Evolutionary conservation across 2,797 vertebrate genomes (phyloP), one percentile per base, ranked within the genome.

Genomic region (Apodemus agrarius): DNA sequence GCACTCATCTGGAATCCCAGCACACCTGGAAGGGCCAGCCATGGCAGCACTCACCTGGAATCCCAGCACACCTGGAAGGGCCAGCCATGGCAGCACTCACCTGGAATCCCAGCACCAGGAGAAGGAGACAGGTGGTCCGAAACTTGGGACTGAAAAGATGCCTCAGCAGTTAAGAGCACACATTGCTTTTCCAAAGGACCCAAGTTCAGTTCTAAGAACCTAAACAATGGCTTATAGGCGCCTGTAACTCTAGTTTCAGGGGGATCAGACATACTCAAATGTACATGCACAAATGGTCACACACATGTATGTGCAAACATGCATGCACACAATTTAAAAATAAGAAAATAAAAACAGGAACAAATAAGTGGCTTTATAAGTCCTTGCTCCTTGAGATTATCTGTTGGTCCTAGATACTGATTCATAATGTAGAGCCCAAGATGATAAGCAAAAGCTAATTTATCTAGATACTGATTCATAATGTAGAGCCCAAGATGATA

Each of bases 401-500:
- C 54, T 86, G 3, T 79, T 91, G 34, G 11, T 52, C 46, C 61
- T 31, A 43, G 57, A 49, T 8, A 93, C 12, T 96, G 40, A 76
- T 79, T 85, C 10, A 76, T 89, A 90, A 86, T 84, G 34, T 72
- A 89, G 37, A 95, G 31, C 52, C 76, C 75, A 54, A n/a, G n/a
- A n/a, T n/a, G n/a, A n/a, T n/a, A n/a, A n/a, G n/a, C n/a, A n/a
- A n/a, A n/a, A n/a, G n/a, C n/a, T n/a, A n/a, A n/a, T n/a, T n/a
- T n/a, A n/a, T n/a, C 61, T 31, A 43, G 57, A 49, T 8, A 93
- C 12, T 96, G n/a, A 78, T 79, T 85, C 10, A 76, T 89, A 90
- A 86, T 84, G 34, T 72, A 89, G 37, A 95, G 29, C 52, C 78
- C 75, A 54, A 95, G 43, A 86, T 63, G 26, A 83, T 63, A 95